Conservation (phyloP, 2,888 invertebrate species). For the Invenusta paracnida region DNA sequence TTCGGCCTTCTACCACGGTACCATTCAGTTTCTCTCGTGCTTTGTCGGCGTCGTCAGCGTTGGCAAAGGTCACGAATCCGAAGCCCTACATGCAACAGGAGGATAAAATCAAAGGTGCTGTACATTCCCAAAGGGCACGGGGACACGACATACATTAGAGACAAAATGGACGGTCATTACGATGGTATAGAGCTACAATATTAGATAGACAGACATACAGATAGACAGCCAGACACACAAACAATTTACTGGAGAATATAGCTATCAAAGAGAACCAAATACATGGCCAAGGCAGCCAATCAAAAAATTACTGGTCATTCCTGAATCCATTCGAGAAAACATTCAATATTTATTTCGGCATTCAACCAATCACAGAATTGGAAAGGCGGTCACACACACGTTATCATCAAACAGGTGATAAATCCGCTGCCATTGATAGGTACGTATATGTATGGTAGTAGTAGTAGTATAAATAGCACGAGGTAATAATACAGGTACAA, state of each 20-base stretch:
- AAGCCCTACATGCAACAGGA: slow-evolving; percentile 73
- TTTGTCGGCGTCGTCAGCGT: slow-evolving; percentile 99
- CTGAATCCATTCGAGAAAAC: background rate
- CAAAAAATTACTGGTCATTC: background rate
- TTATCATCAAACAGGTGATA: background rate
- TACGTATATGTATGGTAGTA: background rate
- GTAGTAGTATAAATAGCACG: background rate
- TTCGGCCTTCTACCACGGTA: slow-evolving; percentile 99
- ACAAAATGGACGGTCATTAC: too few species aligned
- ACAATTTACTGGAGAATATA: background rate
- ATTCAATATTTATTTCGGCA: background rate
- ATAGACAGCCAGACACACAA: background rate
- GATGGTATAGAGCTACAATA: too few species aligned
- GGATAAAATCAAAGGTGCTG: background rate
- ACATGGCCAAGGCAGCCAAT: background rate
- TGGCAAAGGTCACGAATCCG: slow-evolving; percentile 99
- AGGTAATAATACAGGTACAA: background rate
- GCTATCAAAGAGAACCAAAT: background rate
- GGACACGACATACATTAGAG: too few species aligned
- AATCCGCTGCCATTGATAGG: background rate
- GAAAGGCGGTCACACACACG: background rate
- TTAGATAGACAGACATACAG: background rate
- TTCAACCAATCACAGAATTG: background rate
- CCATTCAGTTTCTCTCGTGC: slow-evolving; percentile 99
- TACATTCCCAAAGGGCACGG: too few species aligned